Conservation (phyloP, 2,888 invertebrate species). For the Dysmachus trigonus region DNA sequence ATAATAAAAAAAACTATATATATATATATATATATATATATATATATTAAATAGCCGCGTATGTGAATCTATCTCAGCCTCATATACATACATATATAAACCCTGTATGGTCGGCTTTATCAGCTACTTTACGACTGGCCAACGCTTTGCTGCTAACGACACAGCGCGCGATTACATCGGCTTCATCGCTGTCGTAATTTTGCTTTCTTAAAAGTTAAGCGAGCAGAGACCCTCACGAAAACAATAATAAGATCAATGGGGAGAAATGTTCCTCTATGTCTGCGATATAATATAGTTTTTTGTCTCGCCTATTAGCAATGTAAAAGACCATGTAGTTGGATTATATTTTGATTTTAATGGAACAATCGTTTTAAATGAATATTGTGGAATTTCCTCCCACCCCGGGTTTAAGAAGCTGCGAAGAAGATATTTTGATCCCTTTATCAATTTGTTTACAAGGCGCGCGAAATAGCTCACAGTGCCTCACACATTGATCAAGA, state of each 20-base stretch:
- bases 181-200: conserved; percentile 15
- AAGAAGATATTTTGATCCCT: background rate
- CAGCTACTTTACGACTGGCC: conserved; percentile 22
- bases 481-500: background rate
- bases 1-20: background rate
- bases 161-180: background rate
- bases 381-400: background rate
- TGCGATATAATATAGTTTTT: background rate
- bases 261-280: background rate
- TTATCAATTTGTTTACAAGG: conserved; percentile 16
- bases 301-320: background rate
- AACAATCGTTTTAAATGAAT: background rate
- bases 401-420: background rate
- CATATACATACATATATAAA: background rate
- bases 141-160: background rate
- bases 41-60: background rate
- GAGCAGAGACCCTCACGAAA: background rate
- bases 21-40: background rate
- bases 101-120: background rate
- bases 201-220: conserved; percentile 10
- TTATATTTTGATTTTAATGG: background rate
- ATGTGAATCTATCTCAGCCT: background rate
- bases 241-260: conserved; percentile 30
- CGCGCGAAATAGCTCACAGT: background rate
- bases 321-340: background rate